Conservation (phyloP, 2,113 vertebrate genomes). For the Chionomys nivalis region DNA sequence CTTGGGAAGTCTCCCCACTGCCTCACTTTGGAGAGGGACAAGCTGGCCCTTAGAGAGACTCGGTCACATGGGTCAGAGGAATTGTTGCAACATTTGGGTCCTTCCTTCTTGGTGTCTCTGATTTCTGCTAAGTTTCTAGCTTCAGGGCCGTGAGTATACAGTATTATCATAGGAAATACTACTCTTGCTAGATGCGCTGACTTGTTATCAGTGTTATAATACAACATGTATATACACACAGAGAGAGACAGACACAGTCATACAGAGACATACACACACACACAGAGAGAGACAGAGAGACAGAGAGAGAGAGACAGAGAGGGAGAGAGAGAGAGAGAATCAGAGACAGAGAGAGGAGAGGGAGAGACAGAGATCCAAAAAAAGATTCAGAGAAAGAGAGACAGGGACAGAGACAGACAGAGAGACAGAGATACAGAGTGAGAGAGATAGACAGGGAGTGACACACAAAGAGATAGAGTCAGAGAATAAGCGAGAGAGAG, state of each 20-base stretch:
- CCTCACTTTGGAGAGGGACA: no score
- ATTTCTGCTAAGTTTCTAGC: no score
- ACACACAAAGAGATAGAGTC: background rate
- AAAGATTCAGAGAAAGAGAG: background rate
- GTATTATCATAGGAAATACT: background rate
- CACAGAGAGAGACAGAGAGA: background rate
- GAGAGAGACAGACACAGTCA: background rate
- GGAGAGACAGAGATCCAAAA: background rate
- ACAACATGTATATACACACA: background rate
- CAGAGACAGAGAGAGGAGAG: background rate
- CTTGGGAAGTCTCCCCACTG: background rate
- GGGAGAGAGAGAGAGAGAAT: background rate
- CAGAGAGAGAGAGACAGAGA: background rate
- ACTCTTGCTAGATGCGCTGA: background rate
- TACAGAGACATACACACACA: background rate
- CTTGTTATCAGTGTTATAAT: background rate
- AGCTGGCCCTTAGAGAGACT: background rate
- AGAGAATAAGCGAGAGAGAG: background rate
- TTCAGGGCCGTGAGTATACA: background rate
- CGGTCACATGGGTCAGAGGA: background rate
- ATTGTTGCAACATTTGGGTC: rapidly evolving
- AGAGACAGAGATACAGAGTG: background rate
- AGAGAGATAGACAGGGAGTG: background rate
- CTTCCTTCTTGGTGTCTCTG: background rate
- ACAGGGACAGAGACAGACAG: background rate